Evolutionary conservation across 2,113 vertebrate genomes (phyloP).

Genomic region (Brienomyrus longianalis): DNA sequence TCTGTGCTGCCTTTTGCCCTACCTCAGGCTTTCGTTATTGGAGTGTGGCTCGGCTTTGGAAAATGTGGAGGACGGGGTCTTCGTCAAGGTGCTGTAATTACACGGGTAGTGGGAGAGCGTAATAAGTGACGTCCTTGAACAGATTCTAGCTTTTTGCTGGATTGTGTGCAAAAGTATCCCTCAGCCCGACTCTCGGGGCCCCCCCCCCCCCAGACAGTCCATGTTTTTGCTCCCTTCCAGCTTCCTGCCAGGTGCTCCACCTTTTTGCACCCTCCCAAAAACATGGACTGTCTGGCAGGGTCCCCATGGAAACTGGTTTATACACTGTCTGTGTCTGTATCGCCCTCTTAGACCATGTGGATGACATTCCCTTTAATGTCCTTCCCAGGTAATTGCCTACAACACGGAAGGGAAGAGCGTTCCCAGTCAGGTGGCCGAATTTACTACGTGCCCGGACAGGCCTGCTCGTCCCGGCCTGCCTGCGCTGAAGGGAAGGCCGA

Average conservation of each 20-base stretch:
- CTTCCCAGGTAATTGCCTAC: slow-evolving; percentile 80
- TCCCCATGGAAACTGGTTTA: neutral
- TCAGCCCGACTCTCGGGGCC: neutral
- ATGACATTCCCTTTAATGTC: slow-evolving; percentile 4
- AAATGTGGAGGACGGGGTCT: neutral
- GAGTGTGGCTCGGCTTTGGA: neutral
- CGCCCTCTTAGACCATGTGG: neutral
- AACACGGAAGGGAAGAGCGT: slow-evolving; percentile 94
- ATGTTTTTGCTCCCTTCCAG: neutral
- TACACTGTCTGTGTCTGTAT: neutral
- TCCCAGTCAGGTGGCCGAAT: slow-evolving; percentile 82
- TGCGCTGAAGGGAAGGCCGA: slow-evolving; percentile 77
- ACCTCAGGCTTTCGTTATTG: neutral
- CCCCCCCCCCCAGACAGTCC: neutral
- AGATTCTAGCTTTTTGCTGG: neutral
- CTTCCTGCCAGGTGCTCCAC: neutral
- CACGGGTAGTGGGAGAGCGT: neutral
- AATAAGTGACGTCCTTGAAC: neutral
- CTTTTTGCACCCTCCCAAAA: neutral
- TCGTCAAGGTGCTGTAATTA: neutral
- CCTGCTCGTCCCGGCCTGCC: slow-evolving; percentile 78
- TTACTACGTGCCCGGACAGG: slow-evolving; percentile 80
- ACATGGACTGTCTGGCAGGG: too few relatives aligned
- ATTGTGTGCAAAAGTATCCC: neutral
- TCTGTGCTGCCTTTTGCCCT: neutral